Percentiles rank a stretch among this genome's conserved stretches.
Evolutionary conservation across 2,113 vertebrate species (phyloP).

Genomic region (Sceloporus tristichus): DNA sequence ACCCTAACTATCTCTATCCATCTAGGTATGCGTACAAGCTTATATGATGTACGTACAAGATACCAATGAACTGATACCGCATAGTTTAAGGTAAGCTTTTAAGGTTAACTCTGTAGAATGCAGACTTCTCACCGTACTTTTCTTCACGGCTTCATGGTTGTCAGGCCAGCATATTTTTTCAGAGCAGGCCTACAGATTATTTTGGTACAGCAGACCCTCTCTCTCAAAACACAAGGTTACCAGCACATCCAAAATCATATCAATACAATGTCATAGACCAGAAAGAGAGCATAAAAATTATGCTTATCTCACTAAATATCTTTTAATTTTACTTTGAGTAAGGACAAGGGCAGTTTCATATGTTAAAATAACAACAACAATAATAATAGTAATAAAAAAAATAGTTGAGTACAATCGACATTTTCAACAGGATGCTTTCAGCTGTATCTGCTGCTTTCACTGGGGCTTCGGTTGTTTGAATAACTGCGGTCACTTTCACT

Average conservation of each 20-base stretch:
- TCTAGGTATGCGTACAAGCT: neutral
- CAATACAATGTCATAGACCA: constrained; percentile 55
- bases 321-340: constrained; percentile 49
- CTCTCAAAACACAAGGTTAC: constrained; percentile 3
- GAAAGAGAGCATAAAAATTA: constrained; percentile 57
- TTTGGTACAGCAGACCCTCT: neutral
- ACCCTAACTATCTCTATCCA: constrained; percentile 26
- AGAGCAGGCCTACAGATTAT: neutral
- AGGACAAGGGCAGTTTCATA: neutral
- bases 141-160: constrained; percentile 69
- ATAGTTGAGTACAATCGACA: neutral
- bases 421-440: constrained; percentile 66
- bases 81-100: constrained; percentile 37
- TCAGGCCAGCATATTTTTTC: constrained; percentile 31
- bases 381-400: constrained; percentile 13
- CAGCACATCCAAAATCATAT: constrained; percentile 59
- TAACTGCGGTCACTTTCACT: constrained; percentile 90
- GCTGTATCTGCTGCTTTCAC: constrained; percentile 92
- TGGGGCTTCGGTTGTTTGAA: constrained; percentile 88
- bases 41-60: constrained; percentile 36
- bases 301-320: constrained; percentile 29
- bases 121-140: constrained; percentile 52
- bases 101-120: constrained; percentile 49
- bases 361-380: no score
- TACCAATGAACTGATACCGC: constrained; percentile 28